Evolutionary conservation across 2,797 vertebrate genomes (phyloP).

Genomic region (Chiroxiphia lanceolata): DNA sequence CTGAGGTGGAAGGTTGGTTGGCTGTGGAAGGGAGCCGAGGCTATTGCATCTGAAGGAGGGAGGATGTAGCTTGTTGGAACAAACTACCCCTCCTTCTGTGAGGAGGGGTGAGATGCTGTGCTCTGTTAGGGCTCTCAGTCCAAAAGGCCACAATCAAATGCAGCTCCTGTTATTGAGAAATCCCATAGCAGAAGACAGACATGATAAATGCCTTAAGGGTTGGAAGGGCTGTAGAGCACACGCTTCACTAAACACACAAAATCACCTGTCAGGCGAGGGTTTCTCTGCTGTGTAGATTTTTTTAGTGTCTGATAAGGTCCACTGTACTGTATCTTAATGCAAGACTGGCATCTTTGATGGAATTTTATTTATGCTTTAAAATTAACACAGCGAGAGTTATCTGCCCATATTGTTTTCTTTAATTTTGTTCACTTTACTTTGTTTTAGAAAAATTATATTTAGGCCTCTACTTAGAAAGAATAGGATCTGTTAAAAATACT

Average conservation of each 20-base stretch:
- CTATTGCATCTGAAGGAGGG: not conserved
- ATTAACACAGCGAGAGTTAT: not conserved
- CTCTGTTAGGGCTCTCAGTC: not conserved
- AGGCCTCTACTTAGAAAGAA: constrained; percentile 10
- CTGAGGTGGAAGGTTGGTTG: not conserved
- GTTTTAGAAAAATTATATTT: constrained; percentile 6
- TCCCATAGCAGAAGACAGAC: not conserved
- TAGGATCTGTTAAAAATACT: not conserved
- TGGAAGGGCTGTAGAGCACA: not conserved
- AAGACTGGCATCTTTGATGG: not conserved
- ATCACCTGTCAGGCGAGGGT: not conserved
- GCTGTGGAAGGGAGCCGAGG: rapidly evolving
- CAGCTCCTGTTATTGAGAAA: not conserved
- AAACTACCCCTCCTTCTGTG: rapidly evolving
- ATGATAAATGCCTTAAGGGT: not conserved
- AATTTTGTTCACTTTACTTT: not conserved
- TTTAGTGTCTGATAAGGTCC: not conserved
- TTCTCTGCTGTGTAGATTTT: not conserved
- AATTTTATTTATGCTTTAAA: not conserved
- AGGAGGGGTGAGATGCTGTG: not conserved
- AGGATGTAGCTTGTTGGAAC: not conserved
- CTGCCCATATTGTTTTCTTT: not conserved
- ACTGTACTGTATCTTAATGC: not conserved
- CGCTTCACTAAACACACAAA: not conserved
- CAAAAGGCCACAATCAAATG: not conserved